Conservation (phyloP, 2,113 vertebrate species). For the Sapajus apella region DNA sequence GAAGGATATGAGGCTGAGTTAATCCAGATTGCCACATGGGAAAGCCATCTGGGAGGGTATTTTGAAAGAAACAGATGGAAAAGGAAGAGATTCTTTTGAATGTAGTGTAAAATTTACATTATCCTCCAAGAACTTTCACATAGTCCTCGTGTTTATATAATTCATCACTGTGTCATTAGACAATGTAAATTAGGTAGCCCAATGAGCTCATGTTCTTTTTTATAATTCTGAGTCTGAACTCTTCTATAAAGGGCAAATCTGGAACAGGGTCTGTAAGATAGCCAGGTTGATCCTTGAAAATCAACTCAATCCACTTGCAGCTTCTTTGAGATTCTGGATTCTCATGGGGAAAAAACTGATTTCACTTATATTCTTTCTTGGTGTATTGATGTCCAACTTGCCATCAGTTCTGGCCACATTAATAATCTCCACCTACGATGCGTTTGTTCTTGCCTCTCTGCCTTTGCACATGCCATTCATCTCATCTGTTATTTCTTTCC, state of each 20-base stretch:
- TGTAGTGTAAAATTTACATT: slow-evolving; percentile 88
- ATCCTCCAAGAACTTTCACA: slow-evolving; percentile 86
- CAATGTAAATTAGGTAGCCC: slow-evolving; percentile 85
- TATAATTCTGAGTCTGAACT: slow-evolving; percentile 75
- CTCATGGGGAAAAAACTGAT: neutral
- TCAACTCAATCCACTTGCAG: neutral
- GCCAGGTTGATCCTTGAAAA: slow-evolving; percentile 21
- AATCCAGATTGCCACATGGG: slow-evolving; percentile 84
- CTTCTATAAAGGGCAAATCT: slow-evolving; percentile 81
- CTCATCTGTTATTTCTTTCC: neutral
- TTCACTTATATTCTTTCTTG: neutral
- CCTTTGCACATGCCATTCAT: neutral
- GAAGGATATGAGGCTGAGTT: slow-evolving; percentile 81
- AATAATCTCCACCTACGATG: neutral
- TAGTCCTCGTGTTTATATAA: slow-evolving; percentile 86
- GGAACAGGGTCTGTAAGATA: slow-evolving; percentile 60
- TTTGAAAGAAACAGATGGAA: slow-evolving; percentile 88
- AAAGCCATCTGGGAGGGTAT: slow-evolving; percentile 87
- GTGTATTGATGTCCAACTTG: neutral
- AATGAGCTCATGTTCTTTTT: slow-evolving; percentile 80
- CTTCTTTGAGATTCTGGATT: neutral
- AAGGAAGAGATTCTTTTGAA: slow-evolving; percentile 86
- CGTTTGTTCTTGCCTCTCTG: neutral
- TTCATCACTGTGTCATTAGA: slow-evolving; percentile 86
- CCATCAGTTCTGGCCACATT: neutral